Conservation (phyloP, 2,797 vertebrate species). For the Hephaestus fuliginosus region DNA sequence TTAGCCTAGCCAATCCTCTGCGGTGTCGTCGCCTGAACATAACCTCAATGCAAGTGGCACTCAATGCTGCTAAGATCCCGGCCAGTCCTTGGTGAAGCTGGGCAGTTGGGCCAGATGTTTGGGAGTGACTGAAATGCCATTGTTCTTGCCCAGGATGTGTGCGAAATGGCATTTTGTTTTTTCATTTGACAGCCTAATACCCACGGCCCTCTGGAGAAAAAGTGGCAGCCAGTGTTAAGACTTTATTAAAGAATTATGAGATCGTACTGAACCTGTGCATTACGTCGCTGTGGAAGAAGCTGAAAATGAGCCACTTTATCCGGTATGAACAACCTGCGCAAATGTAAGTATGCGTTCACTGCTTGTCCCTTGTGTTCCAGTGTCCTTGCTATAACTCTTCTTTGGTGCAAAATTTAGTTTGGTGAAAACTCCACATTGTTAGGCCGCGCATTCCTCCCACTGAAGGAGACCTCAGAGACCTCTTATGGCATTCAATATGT, state of each 20-base stretch:
- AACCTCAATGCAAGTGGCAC: slow-evolving; percentile 72
- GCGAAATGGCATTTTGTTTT: slow-evolving; percentile 65
- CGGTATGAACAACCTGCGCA: slow-evolving; percentile 46
- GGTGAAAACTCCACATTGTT: slow-evolving; percentile 86
- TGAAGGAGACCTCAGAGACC: slow-evolving; percentile 85
- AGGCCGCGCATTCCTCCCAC: slow-evolving; percentile 80
- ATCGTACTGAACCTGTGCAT: slow-evolving; percentile 58
- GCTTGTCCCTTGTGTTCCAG: slow-evolving; percentile 58
- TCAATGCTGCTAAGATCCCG: slow-evolving; percentile 63
- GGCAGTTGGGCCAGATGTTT: slow-evolving; percentile 79
- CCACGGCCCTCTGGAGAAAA: slow-evolving; percentile 60
- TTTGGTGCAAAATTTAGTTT: slow-evolving; percentile 83
- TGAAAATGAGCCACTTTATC: slow-evolving; percentile 55
- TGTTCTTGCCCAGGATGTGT: slow-evolving; percentile 70
- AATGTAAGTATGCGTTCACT: slow-evolving; percentile 63
- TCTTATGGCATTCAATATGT: slow-evolving; percentile 87
- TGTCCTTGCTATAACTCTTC: slow-evolving; percentile 75
- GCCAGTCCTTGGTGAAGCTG: slow-evolving; percentile 62
- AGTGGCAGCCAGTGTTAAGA: slow-evolving; percentile 64
- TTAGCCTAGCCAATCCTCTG: slow-evolving; percentile 73
- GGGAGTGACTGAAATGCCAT: slow-evolving; percentile 66
- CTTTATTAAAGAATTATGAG: slow-evolving; percentile 80
- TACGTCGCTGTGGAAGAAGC: slow-evolving; percentile 36
- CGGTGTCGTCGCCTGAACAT: slow-evolving; percentile 67
- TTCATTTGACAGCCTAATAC: slow-evolving; percentile 65